phyloP scores from a whole-genome alignment of 2,113 vertebrate species.

The Empidonax traillii region DNA sequence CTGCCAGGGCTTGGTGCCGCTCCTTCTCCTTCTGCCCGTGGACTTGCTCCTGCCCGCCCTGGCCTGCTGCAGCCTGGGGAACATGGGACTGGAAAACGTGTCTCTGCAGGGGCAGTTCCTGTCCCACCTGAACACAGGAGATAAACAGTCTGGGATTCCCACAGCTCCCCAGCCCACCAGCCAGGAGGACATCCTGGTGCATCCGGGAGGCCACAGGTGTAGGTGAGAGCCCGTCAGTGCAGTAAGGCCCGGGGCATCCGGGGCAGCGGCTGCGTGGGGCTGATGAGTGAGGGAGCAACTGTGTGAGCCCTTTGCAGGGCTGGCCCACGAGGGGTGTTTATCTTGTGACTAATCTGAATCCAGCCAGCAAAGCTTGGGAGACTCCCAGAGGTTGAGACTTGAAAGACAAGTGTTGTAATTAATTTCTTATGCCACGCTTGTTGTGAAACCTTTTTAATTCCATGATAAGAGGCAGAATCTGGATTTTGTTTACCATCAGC shows the following conservation, averaged over 20 bases:
- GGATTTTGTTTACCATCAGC: neutral
- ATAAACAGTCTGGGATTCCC: neutral
- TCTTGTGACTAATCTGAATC: slow-evolving; percentile 25
- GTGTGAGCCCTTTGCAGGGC: neutral
- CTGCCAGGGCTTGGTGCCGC: neutral
- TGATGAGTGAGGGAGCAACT: neutral
- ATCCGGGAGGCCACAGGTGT: neutral
- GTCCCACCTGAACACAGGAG: neutral
- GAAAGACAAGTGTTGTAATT: slow-evolving; percentile 49
- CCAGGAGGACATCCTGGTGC: neutral
- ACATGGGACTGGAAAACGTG: neutral
- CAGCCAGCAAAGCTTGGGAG: slow-evolving; percentile 11
- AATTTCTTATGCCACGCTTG: slow-evolving; percentile 5
- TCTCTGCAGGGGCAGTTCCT: neutral
- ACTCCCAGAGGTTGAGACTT: slow-evolving; percentile 22
- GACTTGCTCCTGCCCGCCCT: neutral
- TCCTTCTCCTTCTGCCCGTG: neutral
- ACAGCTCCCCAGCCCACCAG: neutral
- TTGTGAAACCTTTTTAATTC: slow-evolving; percentile 40
- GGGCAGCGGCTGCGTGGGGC: neutral
- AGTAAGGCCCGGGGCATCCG: neutral
- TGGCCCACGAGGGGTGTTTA: neutral
- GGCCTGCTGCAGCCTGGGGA: neutral
- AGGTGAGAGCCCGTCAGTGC: neutral
- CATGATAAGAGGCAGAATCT: slow-evolving; percentile 12